Percentiles rank a stretch among this genome's conserved stretches.
phyloP scores from a whole-genome alignment of 2,113 vertebrate genomes.

The Felis catus region DNA sequence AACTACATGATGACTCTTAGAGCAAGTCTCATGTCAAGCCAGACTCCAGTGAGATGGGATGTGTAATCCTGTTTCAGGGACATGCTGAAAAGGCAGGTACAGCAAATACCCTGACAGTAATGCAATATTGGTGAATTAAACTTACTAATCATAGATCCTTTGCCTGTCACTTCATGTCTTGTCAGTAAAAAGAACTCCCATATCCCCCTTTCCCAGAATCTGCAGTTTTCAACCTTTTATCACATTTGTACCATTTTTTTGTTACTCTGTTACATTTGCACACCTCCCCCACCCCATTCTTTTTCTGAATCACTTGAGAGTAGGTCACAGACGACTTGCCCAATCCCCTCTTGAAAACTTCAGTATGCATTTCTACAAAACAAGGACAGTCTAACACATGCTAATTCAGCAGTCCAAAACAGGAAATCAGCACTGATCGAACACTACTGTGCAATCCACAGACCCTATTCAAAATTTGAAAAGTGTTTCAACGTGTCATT shows the following conservation, averaged over 20 bases:
- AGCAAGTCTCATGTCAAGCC: not conserved
- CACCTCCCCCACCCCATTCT: not conserved
- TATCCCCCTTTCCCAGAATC: not conserved
- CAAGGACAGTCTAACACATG: not conserved
- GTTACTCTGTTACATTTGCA: not conserved
- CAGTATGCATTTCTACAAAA: not conserved
- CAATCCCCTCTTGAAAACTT: not conserved
- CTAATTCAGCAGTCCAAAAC: not conserved
- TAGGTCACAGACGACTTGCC: not conserved
- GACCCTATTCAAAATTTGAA: not conserved
- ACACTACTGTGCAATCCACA: not conserved
- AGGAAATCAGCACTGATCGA: not conserved
- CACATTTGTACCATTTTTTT: not conserved
- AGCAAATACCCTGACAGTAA: not conserved
- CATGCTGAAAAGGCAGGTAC: not conserved
- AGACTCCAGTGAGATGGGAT: not conserved
- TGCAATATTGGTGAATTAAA: not conserved
- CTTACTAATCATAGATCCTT: not conserved
- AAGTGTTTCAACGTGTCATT: not conserved
- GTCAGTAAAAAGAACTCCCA: not conserved
- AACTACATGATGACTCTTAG: not conserved
- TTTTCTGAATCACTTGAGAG: not conserved
- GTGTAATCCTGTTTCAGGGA: not conserved
- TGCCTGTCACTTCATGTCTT: not conserved
- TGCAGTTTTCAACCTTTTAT: not conserved